Evolutionary conservation across 2,113 vertebrate genomes (phyloP), one percentile per base, ranked within the genome.

Genomic region (Apaloderma vittatum): DNA sequence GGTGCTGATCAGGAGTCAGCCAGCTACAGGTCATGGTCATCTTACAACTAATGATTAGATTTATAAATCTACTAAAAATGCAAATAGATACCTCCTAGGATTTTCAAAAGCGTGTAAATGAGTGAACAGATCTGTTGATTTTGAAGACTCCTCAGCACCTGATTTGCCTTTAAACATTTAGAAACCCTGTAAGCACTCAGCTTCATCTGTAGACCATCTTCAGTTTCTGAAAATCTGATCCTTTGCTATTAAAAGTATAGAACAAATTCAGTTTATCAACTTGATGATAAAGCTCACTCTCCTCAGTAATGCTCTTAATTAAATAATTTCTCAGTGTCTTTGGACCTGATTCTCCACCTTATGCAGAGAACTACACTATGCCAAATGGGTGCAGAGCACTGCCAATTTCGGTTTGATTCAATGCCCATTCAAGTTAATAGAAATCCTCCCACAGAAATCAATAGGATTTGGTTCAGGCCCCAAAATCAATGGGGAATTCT

Each of bases 321-420:
- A 96, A 95, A 92, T 49, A 78, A 49, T 95, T 94, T 95, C 61
- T 75, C 48, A 78, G 88, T 81, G 83, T 95, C 88, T 93, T 97
- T 97, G 96, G 97, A 94, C 95, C 76, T 49, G 30, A 88, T 94
- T 96, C 92, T 90, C 82, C 65, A 95, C 90, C 94, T 97, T 97
- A 90, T 94, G 95, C 94, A 95, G 72, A 65, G 68, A 93, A 70
- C 78, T 70, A 29, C 27, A 5, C 59, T 71, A 74, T 77, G 90
- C 96, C 94, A 97, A 96, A 86, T 86, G 94, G 88, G 75, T 84
- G 75, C 82, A 93, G 71, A 93, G 68, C 65, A 71, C 79, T 95
- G 96, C 97, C 95, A 97, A 94, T 90, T 95, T 74, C 80, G 75
- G 82, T 86, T 97, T 97, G 96, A 92, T 93, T 97, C 88, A 48